phyloP scores from a whole-genome alignment of 2,888 invertebrate species.

The Macropis europaea region DNA sequence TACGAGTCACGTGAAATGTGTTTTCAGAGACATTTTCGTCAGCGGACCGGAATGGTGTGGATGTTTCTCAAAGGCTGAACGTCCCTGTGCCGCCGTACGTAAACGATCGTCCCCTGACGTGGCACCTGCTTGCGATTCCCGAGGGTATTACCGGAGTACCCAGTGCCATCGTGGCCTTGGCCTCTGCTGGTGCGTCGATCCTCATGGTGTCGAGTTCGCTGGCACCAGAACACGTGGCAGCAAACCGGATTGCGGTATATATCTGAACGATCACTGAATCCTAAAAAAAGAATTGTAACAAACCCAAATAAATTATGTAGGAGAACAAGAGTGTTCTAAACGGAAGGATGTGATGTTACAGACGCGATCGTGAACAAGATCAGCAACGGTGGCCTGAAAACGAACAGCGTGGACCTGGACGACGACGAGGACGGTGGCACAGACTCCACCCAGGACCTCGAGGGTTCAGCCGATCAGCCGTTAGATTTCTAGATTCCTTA shows the following conservation, averaged over 20 bases:
- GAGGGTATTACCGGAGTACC: slow-evolving; percentile 92
- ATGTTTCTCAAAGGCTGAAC: slow-evolving; percentile 89
- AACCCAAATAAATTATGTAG: too few relatives aligned
- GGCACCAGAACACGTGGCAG: slow-evolving; percentile 89
- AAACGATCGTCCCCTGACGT: slow-evolving; percentile 87
- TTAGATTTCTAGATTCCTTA: slow-evolving; percentile 84
- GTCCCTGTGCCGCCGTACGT: slow-evolving; percentile 91
- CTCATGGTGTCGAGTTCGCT: slow-evolving; percentile 93
- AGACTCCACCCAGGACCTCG: slow-evolving; percentile 85
- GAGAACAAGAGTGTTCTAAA: neutral
- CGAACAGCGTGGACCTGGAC: slow-evolving; percentile 83
- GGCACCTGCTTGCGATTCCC: slow-evolving; percentile 87
- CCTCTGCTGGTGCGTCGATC: slow-evolving; percentile 96
- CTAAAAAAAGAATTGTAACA: too few relatives aligned
- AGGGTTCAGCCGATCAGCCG: slow-evolving; percentile 89
- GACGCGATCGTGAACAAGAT: slow-evolving; percentile 80
- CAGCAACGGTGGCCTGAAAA: slow-evolving; percentile 81
- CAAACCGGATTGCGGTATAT: slow-evolving; percentile 88
- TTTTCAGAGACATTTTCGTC: slow-evolving; percentile 82
- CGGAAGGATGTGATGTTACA: slow-evolving; percentile 56
- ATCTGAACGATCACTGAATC: neutral
- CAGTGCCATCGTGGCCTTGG: slow-evolving; percentile 94
- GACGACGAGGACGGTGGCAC: slow-evolving; percentile 89
- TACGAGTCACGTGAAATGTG: too few relatives aligned
- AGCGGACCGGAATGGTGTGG: slow-evolving; percentile 90